A percentile compares a stretch with the other conserved stretches of the same genome.
phyloP scores from a whole-genome alignment of 1,140 invertebrate species.

The Drosophila bocqueti region DNA sequence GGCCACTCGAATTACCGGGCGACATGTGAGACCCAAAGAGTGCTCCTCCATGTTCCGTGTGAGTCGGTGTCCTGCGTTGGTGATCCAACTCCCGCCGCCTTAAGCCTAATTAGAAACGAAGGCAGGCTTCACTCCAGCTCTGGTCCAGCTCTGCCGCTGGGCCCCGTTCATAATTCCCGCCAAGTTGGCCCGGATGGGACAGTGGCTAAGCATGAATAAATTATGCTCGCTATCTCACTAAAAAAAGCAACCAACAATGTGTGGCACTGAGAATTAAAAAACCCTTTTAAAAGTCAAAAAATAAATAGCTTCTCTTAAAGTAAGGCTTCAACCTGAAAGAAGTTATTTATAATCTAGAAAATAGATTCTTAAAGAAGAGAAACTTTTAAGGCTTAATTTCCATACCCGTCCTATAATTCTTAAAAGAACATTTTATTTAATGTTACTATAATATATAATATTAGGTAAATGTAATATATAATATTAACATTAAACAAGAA shows the following conservation, averaged over 20 bases:
- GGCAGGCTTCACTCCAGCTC: slow-evolving; percentile 3
- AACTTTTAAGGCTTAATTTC: no score
- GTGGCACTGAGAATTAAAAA: neutral
- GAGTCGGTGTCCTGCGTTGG: slow-evolving; percentile 11
- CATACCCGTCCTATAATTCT: no score
- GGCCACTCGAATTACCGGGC: neutral
- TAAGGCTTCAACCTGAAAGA: neutral
- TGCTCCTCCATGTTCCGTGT: neutral
- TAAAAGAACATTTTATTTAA: neutral
- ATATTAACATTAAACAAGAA: neutral
- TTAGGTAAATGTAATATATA: no score
- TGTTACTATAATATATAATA: no score
- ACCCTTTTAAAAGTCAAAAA: neutral
- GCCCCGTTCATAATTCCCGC: slow-evolving; percentile 65
- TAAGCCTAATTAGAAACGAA: slow-evolving; percentile 64
- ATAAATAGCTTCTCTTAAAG: neutral
- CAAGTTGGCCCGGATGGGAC: slow-evolving; percentile 41
- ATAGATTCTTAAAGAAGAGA: no score
- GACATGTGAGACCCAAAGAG: slow-evolving; percentile 18
- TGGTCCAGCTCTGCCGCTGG: neutral
- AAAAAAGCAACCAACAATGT: neutral
- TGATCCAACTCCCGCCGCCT: slow-evolving; percentile 36
- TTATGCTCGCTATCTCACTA: slow-evolving; percentile 26
- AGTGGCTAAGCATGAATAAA: slow-evolving; percentile 61
- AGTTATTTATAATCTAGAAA: neutral